Conservation (phyloP, 2,113 vertebrate genomes). For the Eublepharis macularius region DNA sequence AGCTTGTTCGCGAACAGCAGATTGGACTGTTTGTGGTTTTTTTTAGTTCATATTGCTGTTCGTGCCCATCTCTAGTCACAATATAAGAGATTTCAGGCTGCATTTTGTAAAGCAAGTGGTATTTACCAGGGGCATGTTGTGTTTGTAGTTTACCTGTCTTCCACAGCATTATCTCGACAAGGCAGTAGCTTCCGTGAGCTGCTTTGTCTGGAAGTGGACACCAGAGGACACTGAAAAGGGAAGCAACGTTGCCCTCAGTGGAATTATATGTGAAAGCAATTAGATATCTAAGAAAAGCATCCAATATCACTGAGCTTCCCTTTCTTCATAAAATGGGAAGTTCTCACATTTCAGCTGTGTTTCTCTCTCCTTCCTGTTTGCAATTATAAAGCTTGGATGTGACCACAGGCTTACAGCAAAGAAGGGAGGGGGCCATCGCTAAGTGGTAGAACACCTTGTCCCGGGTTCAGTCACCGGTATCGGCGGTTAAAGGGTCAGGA, state of each 20-base stretch:
- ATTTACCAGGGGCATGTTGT: conserved; percentile 21
- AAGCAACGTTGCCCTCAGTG: conserved; percentile 2
- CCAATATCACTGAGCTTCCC: not conserved
- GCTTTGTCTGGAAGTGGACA: conserved; percentile 32
- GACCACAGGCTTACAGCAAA: too few species aligned
- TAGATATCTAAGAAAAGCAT: not conserved
- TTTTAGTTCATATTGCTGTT: too few species aligned
- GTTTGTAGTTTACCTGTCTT: conserved; percentile 40
- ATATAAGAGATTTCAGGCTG: not conserved
- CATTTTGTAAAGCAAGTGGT: not conserved
- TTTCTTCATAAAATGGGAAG: not conserved
- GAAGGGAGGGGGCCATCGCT: too few species aligned
- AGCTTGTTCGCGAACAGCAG: too few species aligned
- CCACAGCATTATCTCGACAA: conserved; percentile 33
- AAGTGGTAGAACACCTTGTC: too few species aligned
- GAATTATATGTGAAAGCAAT: conserved; percentile 13
- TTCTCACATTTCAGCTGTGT: not conserved
- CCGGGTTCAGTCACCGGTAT: too few species aligned
- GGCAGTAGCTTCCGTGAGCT: conserved; percentile 23
- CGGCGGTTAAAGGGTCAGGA: too few species aligned
- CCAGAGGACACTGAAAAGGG: conserved; percentile 28
- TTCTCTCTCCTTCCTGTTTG: too few species aligned
- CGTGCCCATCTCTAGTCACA: too few species aligned
- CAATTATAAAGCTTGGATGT: too few species aligned
- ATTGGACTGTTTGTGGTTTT: too few species aligned